Base-by-base conservation (phyloP, 2,888 invertebrate genomes). In the Aleiodes alternator region DNA sequence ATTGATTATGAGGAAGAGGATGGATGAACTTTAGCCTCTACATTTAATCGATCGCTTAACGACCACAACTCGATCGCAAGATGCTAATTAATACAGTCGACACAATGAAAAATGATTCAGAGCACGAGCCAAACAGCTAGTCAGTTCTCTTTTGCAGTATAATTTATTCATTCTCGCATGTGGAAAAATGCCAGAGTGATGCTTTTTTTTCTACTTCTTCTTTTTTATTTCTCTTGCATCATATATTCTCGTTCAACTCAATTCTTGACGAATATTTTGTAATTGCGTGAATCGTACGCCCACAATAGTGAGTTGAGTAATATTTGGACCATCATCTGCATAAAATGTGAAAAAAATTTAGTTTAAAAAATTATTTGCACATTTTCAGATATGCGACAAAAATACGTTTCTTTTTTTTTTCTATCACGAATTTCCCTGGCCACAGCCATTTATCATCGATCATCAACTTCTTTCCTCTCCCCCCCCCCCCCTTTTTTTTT, bases 21-120 rank as follows among this genome's bases (percentile, higher is more conserved):
- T 78, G 80, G 80, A 81, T 82, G 85, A 86, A 84, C 87, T 84
- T 81, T 85, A 82, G 80, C 82, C 81, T 82, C 81, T 79, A 78
- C 82, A 80, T 87, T 87, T 87, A 88, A 88, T 88, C 87, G 87
- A 88, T 87, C 86, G 86, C 84, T 86, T 87, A 87, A 88, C 82
- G 86, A 86, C 81, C 83, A 75, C 78, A 78, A 74, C 76, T 78
- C 83, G 83, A 87, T 87, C 86, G 84, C 83, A 82, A 84, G 83
- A 83, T 83, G 84, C 84, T 87, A 87, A 88, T 87, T 87, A 87
- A 87, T 88, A 79, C 76, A 84, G 84, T 84, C 82, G 82, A 69
- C 77, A 77, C 77, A 73, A 73, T 53, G 61, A 71, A 76, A 66
- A 71, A 71, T 72, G 75, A 69, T 61, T 59, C 73, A 59, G 66